Conservation (phyloP, 2,888 invertebrate species). For the Drosophila demipolita region DNA sequence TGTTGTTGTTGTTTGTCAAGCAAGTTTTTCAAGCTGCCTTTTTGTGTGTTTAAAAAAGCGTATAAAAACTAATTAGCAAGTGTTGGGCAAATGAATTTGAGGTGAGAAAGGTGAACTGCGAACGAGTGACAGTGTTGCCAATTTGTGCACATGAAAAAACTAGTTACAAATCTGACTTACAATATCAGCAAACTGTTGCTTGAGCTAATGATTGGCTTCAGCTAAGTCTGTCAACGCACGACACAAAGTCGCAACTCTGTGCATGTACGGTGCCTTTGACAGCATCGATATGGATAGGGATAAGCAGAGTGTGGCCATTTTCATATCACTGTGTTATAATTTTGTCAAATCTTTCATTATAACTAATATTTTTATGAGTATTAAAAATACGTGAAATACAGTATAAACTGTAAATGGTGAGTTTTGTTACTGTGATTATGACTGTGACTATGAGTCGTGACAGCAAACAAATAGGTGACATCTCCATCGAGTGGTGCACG, state of each 20-base stretch:
- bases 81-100: conserved; percentile 11
- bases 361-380: neutral
- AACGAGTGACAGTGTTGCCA: neutral
- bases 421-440: neutral
- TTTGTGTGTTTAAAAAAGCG: conserved; percentile 26
- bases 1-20: conserved; percentile 16
- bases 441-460: conserved; percentile 8
- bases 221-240: conserved; percentile 33
- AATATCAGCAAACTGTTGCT: conserved; percentile 25
- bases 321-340: neutral
- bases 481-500: conserved; percentile 62
- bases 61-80: conserved; percentile 15
- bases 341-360: neutral
- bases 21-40: conserved; percentile 8
- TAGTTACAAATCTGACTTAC: neutral
- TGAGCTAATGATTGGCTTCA: neutral
- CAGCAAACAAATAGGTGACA: conserved; percentile 13
- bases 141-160: neutral
- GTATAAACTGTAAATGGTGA: neutral
- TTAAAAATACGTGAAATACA: neutral
- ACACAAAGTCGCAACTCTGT: conserved; percentile 56
- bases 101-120: conserved; percentile 13
- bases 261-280: conserved; percentile 43
- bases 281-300: conserved; percentile 22
- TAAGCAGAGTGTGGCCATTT: conserved; percentile 14